Conservation (phyloP, 2,113 vertebrate genomes). For the Pampusana beccarii region DNA sequence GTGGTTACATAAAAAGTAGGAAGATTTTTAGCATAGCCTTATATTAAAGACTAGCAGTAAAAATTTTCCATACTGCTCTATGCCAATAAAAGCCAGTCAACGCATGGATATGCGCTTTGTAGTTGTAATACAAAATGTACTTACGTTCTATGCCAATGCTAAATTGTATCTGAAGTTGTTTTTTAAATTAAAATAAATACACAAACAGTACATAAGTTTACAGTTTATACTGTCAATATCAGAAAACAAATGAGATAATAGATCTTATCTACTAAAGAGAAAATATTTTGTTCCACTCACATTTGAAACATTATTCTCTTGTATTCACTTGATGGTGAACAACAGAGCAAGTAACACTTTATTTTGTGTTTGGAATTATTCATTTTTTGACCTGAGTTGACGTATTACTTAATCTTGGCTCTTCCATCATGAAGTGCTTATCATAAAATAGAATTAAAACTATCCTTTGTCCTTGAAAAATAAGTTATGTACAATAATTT, state of each 20-base stretch:
- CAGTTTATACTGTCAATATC: not conserved
- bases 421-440: not conserved
- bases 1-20: not conserved
- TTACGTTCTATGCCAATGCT: not conserved
- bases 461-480: not conserved
- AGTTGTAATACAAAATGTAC: not conserved
- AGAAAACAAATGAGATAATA: not conserved
- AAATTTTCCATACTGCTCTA: not conserved
- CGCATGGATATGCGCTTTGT: not conserved
- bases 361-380: not conserved
- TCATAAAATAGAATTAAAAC: not conserved
- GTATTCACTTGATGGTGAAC: not conserved
- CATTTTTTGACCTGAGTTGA: not conserved
- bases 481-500: not conserved
- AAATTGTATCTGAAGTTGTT: not conserved
- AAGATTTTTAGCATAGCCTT: not conserved
- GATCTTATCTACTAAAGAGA: not conserved
- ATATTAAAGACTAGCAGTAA: not conserved
- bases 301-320: not conserved
- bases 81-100: not conserved
- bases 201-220: not conserved
- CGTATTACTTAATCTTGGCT: not conserved
- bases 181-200: slow-evolving; percentile 6
- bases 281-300: not conserved
- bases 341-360: not conserved